Base-by-base conservation (phyloP, 2,888 invertebrate genomes). In the Lepidochrysops patricia region DNA sequence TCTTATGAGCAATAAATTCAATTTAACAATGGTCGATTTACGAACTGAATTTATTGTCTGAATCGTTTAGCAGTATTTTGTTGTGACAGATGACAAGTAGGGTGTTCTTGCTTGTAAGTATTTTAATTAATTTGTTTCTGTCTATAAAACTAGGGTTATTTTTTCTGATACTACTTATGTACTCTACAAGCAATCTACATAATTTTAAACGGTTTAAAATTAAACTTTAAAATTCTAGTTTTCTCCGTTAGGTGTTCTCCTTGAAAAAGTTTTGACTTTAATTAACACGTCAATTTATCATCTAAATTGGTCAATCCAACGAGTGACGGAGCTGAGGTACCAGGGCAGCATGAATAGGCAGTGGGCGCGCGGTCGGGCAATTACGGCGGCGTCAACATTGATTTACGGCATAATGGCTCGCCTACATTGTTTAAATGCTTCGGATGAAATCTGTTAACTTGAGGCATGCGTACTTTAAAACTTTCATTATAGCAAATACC, bases 341-440 rank as follows among this genome's bases (percentile, higher is more conserved):
- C 72, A 78, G 77, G 80, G 72, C 73, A 73, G 69, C 79, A 80
- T 80, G 73, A 81, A 74, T 72, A 71, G 74, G 77, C 73, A 71
- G 74, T 78, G 73, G 74, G 74, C 72, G 71, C 71, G 70, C 72
- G 72, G 68, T 71, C 71, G 74, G 77, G 76, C 82, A 86, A 86
- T 87, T 85, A 87, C 82, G 70, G 79, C 71, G 72, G 68, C 73
- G 84, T 84, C 86, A 82, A 76, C 82, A 72, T 73, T 84, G 86
- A 88, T 88, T 87, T 87, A 87, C 82, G 82, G 80, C 77, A 77
- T 84, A 85, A 85, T 83, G 76, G 75, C 73, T 77, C 79, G 81
- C 82, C 82, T 80, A 84, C 84, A 82, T 82, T 85, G 82, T 84
- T 81, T 79, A 75, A 82, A 82, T 78, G 77, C 73, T 74, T 74